A percentile compares a stretch with the other conserved stretches of the same genome.
Conservation (phyloP, 1,140 invertebrate genomes). For the Aphaenogaster floridana region DNA sequence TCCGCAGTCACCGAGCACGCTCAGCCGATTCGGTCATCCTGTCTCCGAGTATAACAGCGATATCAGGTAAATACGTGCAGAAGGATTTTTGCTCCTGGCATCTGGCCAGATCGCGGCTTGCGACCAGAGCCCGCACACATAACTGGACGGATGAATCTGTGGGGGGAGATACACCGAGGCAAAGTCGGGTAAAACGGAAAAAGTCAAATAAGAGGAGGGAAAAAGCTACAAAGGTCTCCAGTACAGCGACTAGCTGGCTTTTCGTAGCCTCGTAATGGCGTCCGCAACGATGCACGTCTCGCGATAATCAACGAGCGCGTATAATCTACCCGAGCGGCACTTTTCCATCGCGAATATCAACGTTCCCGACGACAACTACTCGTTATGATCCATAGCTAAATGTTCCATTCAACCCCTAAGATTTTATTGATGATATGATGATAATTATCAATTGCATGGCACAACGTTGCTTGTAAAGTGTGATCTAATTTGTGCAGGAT, state of each 20-base stretch:
- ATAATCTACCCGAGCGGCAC: constrained; percentile 37
- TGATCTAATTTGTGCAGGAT: neutral
- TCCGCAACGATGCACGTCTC: constrained; percentile 42
- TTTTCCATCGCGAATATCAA: constrained; percentile 28
- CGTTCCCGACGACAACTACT: neutral
- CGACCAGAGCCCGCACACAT: neutral
- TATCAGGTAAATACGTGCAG: constrained; percentile 63
- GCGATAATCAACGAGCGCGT: constrained; percentile 50
- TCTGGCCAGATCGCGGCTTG: constrained; percentile 26
- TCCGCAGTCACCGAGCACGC: constrained; percentile 45
- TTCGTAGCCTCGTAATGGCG: constrained; percentile 9
- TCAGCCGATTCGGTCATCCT: constrained; percentile 43
- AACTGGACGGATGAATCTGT: constrained; percentile 38
- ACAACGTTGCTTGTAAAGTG: neutral
- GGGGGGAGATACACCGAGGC: neutral
- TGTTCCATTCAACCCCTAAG: neutral
- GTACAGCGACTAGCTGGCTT: constrained; percentile 1
- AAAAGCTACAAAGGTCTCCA: constrained; percentile 5
- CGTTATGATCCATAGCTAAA: constrained; percentile 21
- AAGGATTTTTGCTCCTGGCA: constrained; percentile 60
- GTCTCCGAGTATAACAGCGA: constrained; percentile 43
- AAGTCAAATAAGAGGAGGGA: constrained; percentile 1
- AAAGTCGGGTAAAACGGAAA: constrained; percentile 30
- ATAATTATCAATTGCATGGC: neutral
- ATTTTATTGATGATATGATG: neutral